A percentile compares a stretch with the other conserved stretches of the same genome.
These are phyloP conservation scores for Cantharis flavilabris DNA, from an alignment of 2,888 invertebrate species.

Conservation along the genomic window DNA sequence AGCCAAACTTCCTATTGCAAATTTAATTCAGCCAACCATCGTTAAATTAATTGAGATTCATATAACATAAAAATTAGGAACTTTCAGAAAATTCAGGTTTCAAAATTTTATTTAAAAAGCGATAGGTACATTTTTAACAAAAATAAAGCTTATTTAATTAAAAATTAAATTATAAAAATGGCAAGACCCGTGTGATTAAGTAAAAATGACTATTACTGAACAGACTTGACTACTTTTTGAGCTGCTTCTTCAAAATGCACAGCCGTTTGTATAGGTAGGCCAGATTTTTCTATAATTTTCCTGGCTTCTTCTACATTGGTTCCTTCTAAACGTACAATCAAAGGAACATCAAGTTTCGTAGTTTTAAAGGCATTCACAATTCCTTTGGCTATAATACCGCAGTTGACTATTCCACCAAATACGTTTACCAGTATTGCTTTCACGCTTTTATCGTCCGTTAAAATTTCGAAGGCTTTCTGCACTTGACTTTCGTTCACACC, in stretches of 20 bases:
- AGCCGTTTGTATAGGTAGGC: slow-evolving; percentile 81
- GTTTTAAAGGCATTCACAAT: slow-evolving; percentile 87
- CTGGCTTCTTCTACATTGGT: slow-evolving; percentile 88
- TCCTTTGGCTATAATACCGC: slow-evolving; percentile 94
- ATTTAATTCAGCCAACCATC: no score
- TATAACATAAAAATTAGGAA: no score
- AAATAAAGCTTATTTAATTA: not conserved
- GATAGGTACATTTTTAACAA: not conserved
- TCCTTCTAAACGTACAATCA: slow-evolving; percentile 94
- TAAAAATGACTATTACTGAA: slow-evolving; percentile 26
- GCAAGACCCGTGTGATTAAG: not conserved
- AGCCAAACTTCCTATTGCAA: no score
- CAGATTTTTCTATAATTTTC: slow-evolving; percentile 80
- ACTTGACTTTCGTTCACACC: slow-evolving; percentile 95
- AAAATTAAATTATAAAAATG: not conserved
- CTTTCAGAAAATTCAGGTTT: not conserved
- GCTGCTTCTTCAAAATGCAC: slow-evolving; percentile 92
- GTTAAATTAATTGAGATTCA: no score
- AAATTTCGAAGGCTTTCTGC: slow-evolving; percentile 86
- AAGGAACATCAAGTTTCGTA: slow-evolving; percentile 79
- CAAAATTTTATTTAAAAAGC: not conserved
- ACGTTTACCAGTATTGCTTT: slow-evolving; percentile 97
- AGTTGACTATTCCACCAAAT: slow-evolving; percentile 99
- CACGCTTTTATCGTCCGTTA: slow-evolving; percentile 86
- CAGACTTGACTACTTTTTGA: slow-evolving; percentile 73